Percentiles rank a stretch among this genome's conserved stretches.
phyloP scores from a whole-genome alignment of 1,140 invertebrate species.

The Tetramorium simillimum region DNA sequence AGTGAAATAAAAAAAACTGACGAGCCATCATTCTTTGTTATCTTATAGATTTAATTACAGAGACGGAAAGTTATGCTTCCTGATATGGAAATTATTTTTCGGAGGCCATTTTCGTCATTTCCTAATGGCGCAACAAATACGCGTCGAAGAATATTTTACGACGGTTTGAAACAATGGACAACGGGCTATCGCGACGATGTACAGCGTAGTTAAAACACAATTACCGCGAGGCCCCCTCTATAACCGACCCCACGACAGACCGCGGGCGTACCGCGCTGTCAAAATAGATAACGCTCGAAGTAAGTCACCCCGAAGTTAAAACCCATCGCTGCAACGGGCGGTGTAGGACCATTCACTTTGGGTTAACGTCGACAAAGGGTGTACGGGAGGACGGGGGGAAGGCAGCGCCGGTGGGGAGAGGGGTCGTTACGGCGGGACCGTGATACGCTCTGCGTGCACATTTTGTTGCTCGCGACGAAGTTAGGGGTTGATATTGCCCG shows the following conservation, averaged over 20 bases:
- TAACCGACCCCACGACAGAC: constrained; percentile 79
- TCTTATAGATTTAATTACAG: neutral
- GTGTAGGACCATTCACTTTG: constrained; percentile 81
- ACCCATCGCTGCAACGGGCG: constrained; percentile 77
- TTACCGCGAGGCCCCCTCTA: constrained; percentile 77
- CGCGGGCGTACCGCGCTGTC: constrained; percentile 83
- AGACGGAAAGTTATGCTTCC: neutral
- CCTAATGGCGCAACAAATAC: neutral
- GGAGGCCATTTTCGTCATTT: neutral
- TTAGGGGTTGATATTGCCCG: constrained; percentile 69
- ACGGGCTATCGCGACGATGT: constrained; percentile 59
- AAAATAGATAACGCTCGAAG: constrained; percentile 85
- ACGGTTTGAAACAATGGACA: constrained; percentile 15
- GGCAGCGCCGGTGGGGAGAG: constrained; percentile 34
- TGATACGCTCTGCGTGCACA: constrained; percentile 69
- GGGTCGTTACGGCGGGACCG: constrained; percentile 55
- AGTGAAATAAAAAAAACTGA: neutral
- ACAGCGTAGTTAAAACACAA: constrained; percentile 80
- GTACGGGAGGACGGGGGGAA: constrained; percentile 61
- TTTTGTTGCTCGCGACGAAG: constrained; percentile 59
- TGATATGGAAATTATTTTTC: neutral
- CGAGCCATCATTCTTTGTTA: neutral
- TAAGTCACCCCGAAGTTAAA: constrained; percentile 85
- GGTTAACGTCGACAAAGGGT: constrained; percentile 82
- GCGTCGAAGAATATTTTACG: constrained; percentile 19